Conservation (phyloP, 2,113 vertebrate genomes). For the Ceuthmochares aereus region DNA sequence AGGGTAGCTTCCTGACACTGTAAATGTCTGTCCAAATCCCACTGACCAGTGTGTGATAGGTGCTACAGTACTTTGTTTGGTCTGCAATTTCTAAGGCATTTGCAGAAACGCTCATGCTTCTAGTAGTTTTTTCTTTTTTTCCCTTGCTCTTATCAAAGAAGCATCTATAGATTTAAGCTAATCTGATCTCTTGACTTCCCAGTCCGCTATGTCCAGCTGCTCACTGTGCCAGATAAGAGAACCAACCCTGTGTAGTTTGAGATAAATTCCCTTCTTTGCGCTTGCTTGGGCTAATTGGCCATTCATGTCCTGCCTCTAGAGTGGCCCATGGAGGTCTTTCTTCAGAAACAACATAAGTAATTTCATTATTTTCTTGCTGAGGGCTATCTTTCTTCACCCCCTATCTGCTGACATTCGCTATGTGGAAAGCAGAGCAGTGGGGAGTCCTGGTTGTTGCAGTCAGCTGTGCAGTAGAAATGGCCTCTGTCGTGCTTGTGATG, state of each 20-base stretch:
- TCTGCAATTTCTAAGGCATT: background rate
- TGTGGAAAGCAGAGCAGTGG: background rate
- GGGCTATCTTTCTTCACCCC: background rate
- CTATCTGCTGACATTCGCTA: background rate
- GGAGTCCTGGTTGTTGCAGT: background rate
- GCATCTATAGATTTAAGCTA: background rate
- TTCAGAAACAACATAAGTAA: background rate
- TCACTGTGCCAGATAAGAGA: background rate
- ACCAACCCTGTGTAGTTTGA: background rate
- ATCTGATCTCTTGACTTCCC: background rate
- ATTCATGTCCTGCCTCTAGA: background rate
- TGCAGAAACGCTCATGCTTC: background rate
- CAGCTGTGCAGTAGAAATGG: accelerated
- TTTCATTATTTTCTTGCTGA: accelerated
- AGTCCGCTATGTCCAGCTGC: background rate
- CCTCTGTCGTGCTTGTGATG: background rate
- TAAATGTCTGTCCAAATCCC: background rate
- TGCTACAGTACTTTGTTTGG: background rate
- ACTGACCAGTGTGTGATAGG: background rate
- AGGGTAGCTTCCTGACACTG: background rate
- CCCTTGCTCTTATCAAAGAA: background rate
- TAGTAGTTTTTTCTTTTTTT: background rate
- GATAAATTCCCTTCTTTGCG: background rate
- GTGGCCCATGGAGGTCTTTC: background rate
- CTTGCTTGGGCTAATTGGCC: background rate